A percentile compares a stretch with the other conserved stretches of the same genome.
phyloP scores from a whole-genome alignment of 2,888 invertebrate genomes.

The Apamea sordens region DNA sequence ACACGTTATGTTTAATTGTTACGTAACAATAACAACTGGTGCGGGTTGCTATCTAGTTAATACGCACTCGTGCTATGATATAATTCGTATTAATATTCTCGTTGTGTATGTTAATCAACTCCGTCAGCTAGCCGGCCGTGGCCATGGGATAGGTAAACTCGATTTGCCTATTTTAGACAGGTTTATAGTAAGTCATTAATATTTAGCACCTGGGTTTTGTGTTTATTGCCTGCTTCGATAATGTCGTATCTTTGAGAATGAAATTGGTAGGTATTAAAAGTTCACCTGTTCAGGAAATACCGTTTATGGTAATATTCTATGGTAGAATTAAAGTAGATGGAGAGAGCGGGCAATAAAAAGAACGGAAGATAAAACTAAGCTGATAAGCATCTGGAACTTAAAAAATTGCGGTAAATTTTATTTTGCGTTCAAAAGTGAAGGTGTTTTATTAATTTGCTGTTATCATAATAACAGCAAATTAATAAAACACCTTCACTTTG shows the following conservation, averaged over 20 bases:
- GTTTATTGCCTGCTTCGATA: conserved; percentile 21
- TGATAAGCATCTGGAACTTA: conserved; percentile 6
- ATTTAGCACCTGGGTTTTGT: conserved; percentile 45
- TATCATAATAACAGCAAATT: no score
- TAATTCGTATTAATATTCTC: conserved; percentile 34
- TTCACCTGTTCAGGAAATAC: conserved; percentile 30
- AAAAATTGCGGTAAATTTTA: conserved; percentile 2
- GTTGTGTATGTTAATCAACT: conserved; percentile 40
- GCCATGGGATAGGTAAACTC: conserved; percentile 42
- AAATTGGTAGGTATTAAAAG: conserved; percentile 14
- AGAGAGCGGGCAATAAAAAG: neutral
- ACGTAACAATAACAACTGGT: conserved; percentile 9
- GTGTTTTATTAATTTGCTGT: neutral
- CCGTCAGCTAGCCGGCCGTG: conserved; percentile 30
- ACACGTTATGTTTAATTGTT: conserved; percentile 1
- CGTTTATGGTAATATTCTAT: conserved; percentile 20
- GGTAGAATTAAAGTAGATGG: conserved; percentile 14
- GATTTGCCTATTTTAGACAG: conserved; percentile 42
- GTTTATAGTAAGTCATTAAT: conserved; percentile 50
- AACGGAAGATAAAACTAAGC: conserved; percentile 6
- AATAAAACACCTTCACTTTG: no score
- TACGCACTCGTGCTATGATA: conserved; percentile 15
- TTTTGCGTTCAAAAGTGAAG: conserved; percentile 12
- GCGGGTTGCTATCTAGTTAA: conserved; percentile 2
- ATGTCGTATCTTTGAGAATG: conserved; percentile 5